Evolutionary conservation across 1,140 invertebrate species (phyloP), one percentile per base, ranked within the genome.

Genomic region (Lordiphosa stackelbergi): DNA sequence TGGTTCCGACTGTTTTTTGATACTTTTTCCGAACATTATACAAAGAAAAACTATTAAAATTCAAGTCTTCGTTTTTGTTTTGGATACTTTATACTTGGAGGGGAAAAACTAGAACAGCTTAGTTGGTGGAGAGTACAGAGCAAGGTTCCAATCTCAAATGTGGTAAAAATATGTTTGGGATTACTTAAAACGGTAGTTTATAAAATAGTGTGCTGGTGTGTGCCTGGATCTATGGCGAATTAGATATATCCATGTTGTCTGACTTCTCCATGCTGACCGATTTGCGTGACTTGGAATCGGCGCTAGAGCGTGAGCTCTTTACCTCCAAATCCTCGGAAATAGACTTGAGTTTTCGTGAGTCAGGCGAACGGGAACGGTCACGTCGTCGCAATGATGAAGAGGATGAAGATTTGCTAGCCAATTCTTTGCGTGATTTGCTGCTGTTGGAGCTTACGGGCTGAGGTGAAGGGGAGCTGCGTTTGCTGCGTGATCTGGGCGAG

Each of bases 241-340:
- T 88, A 10, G 90, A 91, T 70, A 91, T 91, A 77, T 91, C 90
- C 90, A 91, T 91, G 74, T 91, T 90, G 77, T 91, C 90, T 19
- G 89, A 90, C 64, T 90, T 90, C 68, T 90, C 89, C 5, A 88
- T 85, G 85, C 74, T 90, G 74, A 66, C 88, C 66, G 69, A 75
- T 75, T 85, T 87, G 11, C 73, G 69, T 40, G 63, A 72, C 66
- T 77, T 81, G 12, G 70, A 70, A 63, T 75, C 81, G 38, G 56
- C 59, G 56, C 74, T 69, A 35, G 79, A 68, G 13, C 81, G 73
- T 5, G 79, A 69, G 53, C 89, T 90, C 37, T 85, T 87, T 0
- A 68, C 49, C 13, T 86, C 83, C 4, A 46, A 34, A 42, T 87
- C 86, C 51, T 88, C 87, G 0, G 64, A 54, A 13, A 88, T 86